These are phyloP conservation scores for Panopea generosa DNA, from an alignment of 2,888 invertebrate species.

Conservation along the genomic window DNA sequence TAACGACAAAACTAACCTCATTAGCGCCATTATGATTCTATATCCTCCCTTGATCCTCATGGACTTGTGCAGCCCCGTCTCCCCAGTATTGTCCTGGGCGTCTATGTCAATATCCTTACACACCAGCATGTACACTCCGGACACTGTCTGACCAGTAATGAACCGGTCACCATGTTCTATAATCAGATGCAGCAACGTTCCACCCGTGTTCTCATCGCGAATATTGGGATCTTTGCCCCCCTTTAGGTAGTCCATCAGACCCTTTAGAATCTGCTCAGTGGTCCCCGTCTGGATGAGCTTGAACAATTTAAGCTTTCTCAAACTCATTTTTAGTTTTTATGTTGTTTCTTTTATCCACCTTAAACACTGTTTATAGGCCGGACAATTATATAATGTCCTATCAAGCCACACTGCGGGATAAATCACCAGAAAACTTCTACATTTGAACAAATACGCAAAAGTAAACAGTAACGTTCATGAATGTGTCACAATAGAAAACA, in stretches of 20 bases:
- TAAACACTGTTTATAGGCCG: not conserved
- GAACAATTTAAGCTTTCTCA: slow-evolving; percentile 74
- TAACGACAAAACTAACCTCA: too few species aligned
- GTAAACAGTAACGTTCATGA: too few species aligned
- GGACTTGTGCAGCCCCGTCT: slow-evolving; percentile 77
- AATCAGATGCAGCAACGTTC: slow-evolving; percentile 77
- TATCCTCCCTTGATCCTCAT: slow-evolving; percentile 73
- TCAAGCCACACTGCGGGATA: too few species aligned
- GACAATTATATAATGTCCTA: not conserved
- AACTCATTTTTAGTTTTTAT: slow-evolving; percentile 63
- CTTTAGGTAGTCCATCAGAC: slow-evolving; percentile 73
- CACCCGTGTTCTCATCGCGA: slow-evolving; percentile 72
- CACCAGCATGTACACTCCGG: slow-evolving; percentile 78
- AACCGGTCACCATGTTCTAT: slow-evolving; percentile 75
- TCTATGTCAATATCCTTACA: slow-evolving; percentile 79
- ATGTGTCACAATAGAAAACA: too few species aligned
- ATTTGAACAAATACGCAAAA: too few species aligned
- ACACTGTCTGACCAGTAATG: slow-evolving; percentile 73
- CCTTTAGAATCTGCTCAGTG: slow-evolving; percentile 69
- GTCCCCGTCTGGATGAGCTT: slow-evolving; percentile 85
- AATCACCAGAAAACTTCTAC: too few species aligned
- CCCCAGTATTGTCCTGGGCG: slow-evolving; percentile 72
- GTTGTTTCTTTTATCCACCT: not conserved
- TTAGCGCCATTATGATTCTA: slow-evolving; percentile 77
- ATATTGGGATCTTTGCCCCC: slow-evolving; percentile 77